A percentile compares a stretch with the other conserved stretches of the same genome.
Conservation (phyloP, 30 jellyfish, hydroid and myxozoan genomes). For the Cassiopea andromeda region DNA sequence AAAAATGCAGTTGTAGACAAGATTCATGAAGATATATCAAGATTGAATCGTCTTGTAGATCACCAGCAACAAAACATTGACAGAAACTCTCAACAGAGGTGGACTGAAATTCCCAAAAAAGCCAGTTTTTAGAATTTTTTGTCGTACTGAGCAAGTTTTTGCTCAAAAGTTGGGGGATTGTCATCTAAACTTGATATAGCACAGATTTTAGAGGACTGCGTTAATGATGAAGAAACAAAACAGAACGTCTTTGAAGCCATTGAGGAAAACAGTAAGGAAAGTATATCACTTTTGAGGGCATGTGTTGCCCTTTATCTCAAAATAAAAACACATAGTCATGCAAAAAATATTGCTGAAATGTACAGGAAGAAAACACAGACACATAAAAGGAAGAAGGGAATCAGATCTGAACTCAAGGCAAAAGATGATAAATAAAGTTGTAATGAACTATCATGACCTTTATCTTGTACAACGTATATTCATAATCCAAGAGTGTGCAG, state of each 20-base stretch:
- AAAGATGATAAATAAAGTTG: not conserved
- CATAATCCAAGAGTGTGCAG: too few species aligned
- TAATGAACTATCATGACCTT: not conserved
- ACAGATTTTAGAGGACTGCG: not conserved
- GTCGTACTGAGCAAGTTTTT: conserved; percentile 26
- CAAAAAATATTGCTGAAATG: not conserved
- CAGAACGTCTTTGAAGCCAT: not conserved
- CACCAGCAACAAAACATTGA: not conserved
- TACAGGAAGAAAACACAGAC: conserved; percentile 16
- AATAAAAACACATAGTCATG: too few species aligned
- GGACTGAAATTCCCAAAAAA: conserved; percentile 45
- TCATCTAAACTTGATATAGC: conserved; percentile 7
- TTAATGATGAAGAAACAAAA: not conserved
- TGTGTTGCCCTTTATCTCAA: not conserved
- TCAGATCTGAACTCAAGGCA: conserved; percentile 9
- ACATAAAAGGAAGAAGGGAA: conserved; percentile 3
- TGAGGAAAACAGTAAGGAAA: not conserved
- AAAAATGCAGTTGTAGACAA: too few species aligned
- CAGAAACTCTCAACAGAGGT: conserved; percentile 42
- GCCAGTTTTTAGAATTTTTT: conserved; percentile 18
- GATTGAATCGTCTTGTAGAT: too few species aligned
- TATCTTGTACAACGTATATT: not conserved
- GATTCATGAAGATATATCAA: too few species aligned
- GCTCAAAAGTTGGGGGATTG: not conserved
- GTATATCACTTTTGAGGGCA: not conserved